Percentiles rank a stretch among this genome's conserved stretches.
Conservation (phyloP, 2,797 vertebrate genomes). For the Halcyon smyrnensis region DNA sequence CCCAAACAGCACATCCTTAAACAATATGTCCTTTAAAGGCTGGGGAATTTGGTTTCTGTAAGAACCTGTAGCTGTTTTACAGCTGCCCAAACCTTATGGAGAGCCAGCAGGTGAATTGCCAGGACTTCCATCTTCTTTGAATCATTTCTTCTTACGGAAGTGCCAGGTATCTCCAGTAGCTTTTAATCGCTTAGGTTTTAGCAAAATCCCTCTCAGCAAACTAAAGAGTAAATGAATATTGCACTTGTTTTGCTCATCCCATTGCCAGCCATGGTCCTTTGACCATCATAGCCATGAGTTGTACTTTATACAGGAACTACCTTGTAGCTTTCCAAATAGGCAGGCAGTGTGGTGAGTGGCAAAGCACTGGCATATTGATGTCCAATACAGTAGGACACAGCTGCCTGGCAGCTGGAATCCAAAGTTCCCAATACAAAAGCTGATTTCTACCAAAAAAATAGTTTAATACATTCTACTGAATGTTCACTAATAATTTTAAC, state of each 20-base stretch:
- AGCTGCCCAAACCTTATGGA: not conserved
- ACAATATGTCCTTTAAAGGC: not conserved
- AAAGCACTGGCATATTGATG: not conserved
- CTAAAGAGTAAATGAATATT: not conserved
- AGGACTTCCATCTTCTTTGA: not conserved
- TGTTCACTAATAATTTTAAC: not conserved
- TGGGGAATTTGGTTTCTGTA: not conserved
- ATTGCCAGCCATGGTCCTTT: not conserved
- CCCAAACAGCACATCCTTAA: not conserved
- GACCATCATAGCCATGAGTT: not conserved
- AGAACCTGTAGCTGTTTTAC: not conserved
- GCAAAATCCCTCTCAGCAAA: not conserved
- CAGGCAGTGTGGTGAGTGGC: not conserved
- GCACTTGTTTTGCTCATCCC: not conserved
- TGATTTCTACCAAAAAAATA: not conserved
- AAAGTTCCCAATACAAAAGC: not conserved
- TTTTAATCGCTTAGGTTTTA: not conserved
- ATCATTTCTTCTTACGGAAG: not conserved
- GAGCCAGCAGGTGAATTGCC: not conserved
- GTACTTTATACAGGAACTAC: not conserved
- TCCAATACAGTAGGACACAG: not conserved
- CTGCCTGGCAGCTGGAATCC: not conserved
- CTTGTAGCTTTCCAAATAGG: not conserved
- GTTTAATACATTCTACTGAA: not conserved
- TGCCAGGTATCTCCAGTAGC: not conserved